Conservation (phyloP, 2,888 invertebrate genomes). For the Eupithecia pulchellata region DNA sequence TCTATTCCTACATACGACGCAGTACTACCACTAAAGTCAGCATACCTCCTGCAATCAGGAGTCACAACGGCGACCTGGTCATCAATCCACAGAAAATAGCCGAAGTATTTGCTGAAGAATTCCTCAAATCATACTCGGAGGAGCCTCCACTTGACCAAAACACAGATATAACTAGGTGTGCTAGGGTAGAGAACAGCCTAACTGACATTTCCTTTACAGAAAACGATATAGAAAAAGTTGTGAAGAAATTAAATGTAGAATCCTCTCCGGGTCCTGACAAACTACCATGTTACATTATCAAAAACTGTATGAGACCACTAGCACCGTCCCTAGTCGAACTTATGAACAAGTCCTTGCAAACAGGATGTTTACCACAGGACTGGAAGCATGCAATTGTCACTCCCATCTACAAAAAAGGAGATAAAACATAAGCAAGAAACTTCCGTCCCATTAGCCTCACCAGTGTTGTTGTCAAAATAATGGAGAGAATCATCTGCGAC, state of each 20-base stretch:
- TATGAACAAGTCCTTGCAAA: too few relatives aligned
- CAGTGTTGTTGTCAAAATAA: neutral
- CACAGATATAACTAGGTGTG: too few relatives aligned
- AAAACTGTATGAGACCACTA: neutral
- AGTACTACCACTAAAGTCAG: neutral
- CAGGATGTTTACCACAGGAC: neutral
- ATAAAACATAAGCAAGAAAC: too few relatives aligned
- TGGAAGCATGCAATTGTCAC: neutral
- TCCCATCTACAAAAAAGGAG: too few relatives aligned
- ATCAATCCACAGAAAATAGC: too few relatives aligned
- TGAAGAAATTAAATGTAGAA: neutral
- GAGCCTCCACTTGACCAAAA: too few relatives aligned
- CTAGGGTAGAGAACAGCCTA: too few relatives aligned
- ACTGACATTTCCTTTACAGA: too few relatives aligned
- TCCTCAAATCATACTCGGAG: too few relatives aligned
- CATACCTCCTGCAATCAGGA: neutral
- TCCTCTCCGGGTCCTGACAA: neutral
- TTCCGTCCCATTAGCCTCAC: neutral
- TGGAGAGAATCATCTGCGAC: neutral
- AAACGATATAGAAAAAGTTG: too few relatives aligned
- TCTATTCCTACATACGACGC: constrained; percentile 1
- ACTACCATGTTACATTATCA: neutral
- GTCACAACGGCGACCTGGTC: too few relatives aligned
- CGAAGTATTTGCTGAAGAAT: too few relatives aligned
- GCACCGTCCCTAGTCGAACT: neutral